These are phyloP conservation scores for Brachyptera putata DNA, from an alignment of 2,888 invertebrate genomes.

Conservation along the genomic window DNA sequence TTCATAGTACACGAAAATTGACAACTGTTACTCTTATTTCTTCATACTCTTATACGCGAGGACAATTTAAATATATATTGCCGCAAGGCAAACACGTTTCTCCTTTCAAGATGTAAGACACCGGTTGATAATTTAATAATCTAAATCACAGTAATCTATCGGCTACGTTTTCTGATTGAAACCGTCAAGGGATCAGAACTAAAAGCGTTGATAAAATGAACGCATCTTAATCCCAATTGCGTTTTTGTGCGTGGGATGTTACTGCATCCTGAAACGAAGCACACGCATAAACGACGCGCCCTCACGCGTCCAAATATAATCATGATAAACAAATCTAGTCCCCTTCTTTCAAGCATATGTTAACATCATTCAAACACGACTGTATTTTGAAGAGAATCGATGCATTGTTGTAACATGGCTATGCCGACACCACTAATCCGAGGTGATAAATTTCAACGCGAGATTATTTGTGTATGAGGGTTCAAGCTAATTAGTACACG, in stretches of 20 bases:
- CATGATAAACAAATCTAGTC: background rate
- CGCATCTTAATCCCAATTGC: too few species aligned
- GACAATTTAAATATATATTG: background rate
- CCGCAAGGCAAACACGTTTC: background rate
- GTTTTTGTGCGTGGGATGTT: background rate
- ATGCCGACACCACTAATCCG: background rate
- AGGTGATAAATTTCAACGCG: background rate
- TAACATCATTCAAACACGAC: slow-evolving; percentile 1
- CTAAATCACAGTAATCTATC: slow-evolving; percentile 10
- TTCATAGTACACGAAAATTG: background rate
- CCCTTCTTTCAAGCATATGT: background rate
- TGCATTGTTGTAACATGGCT: too few species aligned
- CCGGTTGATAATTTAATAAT: background rate
- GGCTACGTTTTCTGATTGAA: slow-evolving; percentile 12
- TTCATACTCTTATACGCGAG: background rate
- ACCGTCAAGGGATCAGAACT: too few species aligned
- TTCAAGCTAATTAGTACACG: too few species aligned
- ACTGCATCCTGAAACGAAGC: background rate
- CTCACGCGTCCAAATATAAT: background rate
- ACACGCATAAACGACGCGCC: background rate
- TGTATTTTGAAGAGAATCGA: too few species aligned
- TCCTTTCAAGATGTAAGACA: background rate
- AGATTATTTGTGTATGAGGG: too few species aligned
- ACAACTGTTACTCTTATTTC: background rate
- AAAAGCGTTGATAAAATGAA: too few species aligned